Percentiles rank a stretch among this genome's conserved stretches.
Evolutionary conservation across 2,888 invertebrate genomes (phyloP).

Genomic region (Torymus texanus): DNA sequence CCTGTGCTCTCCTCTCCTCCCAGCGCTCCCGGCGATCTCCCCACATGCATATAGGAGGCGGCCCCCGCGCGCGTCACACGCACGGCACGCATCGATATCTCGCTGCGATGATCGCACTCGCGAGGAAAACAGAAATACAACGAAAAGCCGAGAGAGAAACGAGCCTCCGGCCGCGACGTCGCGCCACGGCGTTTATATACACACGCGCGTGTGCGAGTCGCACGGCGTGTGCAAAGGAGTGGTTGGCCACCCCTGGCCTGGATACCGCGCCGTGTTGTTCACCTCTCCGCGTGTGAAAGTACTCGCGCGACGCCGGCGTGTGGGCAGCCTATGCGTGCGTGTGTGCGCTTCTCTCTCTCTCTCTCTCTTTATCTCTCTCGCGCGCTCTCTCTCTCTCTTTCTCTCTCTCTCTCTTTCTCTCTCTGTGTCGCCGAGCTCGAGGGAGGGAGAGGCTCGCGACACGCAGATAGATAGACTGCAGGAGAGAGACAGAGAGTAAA

Average conservation of each 20-base stretch:
- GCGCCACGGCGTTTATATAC: no score
- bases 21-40: no score
- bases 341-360: slow-evolving; percentile 3
- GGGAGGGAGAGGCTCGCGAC: not conserved
- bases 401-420: slow-evolving; percentile 3
- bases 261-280: slow-evolving; percentile 72
- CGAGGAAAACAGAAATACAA: not conserved
- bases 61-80: no score
- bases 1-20: no score
- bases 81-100: no score
- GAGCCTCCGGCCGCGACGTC: no score
- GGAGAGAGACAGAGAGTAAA: slow-evolving; percentile 15
- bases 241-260: slow-evolving; percentile 74
- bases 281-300: slow-evolving; percentile 71
- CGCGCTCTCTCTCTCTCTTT: slow-evolving; percentile 9
- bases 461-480: not conserved
- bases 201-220: no score
- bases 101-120: not conserved
- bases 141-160: no score
- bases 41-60: no score
- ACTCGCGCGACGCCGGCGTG: slow-evolving; percentile 56
- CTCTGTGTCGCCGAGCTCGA: slow-evolving; percentile 11
- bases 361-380: not conserved
- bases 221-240: slow-evolving; percentile 54
- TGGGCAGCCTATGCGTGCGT: not conserved